phyloP scores from a whole-genome alignment of 2,113 vertebrate genomes.

The Pseudonaja textilis region DNA sequence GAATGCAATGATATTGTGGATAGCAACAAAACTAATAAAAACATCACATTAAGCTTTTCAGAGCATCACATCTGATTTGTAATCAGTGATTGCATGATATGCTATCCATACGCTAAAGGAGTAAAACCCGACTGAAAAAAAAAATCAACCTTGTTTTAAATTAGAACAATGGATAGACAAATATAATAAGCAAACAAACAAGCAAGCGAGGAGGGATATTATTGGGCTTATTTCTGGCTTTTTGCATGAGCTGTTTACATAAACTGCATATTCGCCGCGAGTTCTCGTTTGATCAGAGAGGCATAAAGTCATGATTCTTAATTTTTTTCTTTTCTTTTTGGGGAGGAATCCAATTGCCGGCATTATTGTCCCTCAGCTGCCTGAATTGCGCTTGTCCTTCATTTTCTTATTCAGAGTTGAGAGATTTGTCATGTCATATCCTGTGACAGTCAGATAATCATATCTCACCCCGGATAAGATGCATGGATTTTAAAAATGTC shows the following conservation, averaged over 20 bases:
- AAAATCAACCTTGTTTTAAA: neutral
- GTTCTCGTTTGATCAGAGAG: constrained; percentile 52
- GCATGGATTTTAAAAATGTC: constrained; percentile 92
- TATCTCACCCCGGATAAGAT: constrained; percentile 89
- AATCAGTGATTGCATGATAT: neutral
- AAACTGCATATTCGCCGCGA: neutral
- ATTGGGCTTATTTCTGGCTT: neutral
- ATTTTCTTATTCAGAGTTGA: constrained; percentile 74
- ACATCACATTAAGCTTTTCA: neutral
- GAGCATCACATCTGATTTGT: neutral
- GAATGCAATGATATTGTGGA: neutral
- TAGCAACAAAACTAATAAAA: neutral
- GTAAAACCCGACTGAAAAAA: neutral
- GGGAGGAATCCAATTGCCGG: constrained; percentile 71
- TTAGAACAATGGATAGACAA: neutral
- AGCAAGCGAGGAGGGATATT: neutral
- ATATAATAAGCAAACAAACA: neutral
- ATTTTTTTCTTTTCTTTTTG: constrained; percentile 14
- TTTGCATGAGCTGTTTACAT: neutral
- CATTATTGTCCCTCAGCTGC: constrained; percentile 70
- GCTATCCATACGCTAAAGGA: neutral
- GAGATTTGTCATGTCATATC: constrained; percentile 86
- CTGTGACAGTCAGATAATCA: constrained; percentile 91
- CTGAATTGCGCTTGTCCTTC: constrained; percentile 77
- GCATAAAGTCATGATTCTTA: neutral